These are phyloP conservation scores for Seriola dumerili DNA, from an alignment of 2,113 vertebrate genomes.

Conservation along the genomic window DNA sequence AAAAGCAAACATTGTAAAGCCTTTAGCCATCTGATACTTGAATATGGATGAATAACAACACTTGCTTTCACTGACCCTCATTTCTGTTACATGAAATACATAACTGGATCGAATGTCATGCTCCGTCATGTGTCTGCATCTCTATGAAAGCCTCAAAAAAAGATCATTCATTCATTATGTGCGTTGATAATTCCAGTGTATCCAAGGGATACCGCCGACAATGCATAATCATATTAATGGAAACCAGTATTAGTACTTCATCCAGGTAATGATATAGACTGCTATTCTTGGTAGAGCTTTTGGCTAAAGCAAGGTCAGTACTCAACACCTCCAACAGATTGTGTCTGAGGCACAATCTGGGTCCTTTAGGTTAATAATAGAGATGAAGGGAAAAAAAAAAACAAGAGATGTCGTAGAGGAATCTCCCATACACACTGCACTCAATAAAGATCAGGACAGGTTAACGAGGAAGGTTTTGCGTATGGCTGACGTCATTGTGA, in stretches of 20 bases:
- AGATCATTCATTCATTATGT: conserved; percentile 34
- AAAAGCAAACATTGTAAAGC: neutral
- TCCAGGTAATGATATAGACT: conserved; percentile 52
- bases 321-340: conserved; percentile 17
- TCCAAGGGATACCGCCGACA: conserved; percentile 51
- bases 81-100: conserved; percentile 26
- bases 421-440: conserved; percentile 23
- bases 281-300: conserved; percentile 41
- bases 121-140: conserved; percentile 24
- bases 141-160: conserved; percentile 31
- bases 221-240: conserved; percentile 62
- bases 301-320: conserved; percentile 32
- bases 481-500: conserved; percentile 38
- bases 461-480: conserved; percentile 34
- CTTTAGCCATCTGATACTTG: conserved; percentile 5
- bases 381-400: neutral
- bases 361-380: conserved; percentile 26
- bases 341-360: conserved; percentile 20
- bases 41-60: conserved; percentile 25
- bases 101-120: conserved; percentile 15
- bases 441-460: conserved; percentile 10
- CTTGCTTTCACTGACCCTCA: conserved; percentile 7
- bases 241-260: conserved; percentile 44
- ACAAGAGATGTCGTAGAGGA: conserved; percentile 20
- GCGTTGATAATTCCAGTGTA: conserved; percentile 39